Evolutionary conservation across 1,140 invertebrate genomes (phyloP).

Genomic region (Sitodiplosis mosellana): DNA sequence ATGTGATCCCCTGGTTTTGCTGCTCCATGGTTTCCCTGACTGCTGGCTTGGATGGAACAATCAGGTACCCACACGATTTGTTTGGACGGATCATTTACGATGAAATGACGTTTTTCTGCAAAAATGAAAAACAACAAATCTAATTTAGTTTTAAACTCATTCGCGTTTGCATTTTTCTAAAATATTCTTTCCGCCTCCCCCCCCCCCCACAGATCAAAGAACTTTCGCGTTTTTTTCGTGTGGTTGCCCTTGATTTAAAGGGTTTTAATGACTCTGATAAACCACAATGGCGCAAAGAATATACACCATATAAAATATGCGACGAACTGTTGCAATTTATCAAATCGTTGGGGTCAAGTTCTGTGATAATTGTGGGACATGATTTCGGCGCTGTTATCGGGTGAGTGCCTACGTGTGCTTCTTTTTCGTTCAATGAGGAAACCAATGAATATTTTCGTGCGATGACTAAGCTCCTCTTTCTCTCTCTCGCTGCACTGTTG

Average conservation of each 20-base stretch:
- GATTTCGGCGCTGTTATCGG: slow-evolving; percentile 63
- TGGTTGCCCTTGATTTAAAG: slow-evolving; percentile 58
- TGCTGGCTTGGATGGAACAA: slow-evolving; percentile 51
- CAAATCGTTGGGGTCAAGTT: slow-evolving; percentile 34
- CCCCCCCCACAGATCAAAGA: slow-evolving; percentile 24
- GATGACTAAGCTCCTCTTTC: neutral
- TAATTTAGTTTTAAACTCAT: too few relatives aligned
- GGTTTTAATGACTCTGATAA: slow-evolving; percentile 71
- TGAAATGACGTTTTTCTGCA: too few relatives aligned
- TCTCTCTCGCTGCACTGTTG: too few relatives aligned
- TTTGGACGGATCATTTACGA: too few relatives aligned
- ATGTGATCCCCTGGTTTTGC: slow-evolving; percentile 37
- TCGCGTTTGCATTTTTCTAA: too few relatives aligned
- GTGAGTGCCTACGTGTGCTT: too few relatives aligned
- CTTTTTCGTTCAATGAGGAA: too few relatives aligned
- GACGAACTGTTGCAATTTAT: slow-evolving; percentile 54
- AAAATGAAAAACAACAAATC: too few relatives aligned
- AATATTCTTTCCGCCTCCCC: slow-evolving; percentile 9
- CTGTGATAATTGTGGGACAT: slow-evolving; percentile 52
- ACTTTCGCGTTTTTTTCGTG: slow-evolving; percentile 29
- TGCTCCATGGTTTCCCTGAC: slow-evolving; percentile 62
- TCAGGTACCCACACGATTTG: slow-evolving; percentile 31
- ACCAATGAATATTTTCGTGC: too few relatives aligned
- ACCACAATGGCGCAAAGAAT: slow-evolving; percentile 39
- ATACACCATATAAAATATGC: slow-evolving; percentile 38